phyloP scores from a whole-genome alignment of 2,888 invertebrate genomes.

The Napeogenes inachia region DNA sequence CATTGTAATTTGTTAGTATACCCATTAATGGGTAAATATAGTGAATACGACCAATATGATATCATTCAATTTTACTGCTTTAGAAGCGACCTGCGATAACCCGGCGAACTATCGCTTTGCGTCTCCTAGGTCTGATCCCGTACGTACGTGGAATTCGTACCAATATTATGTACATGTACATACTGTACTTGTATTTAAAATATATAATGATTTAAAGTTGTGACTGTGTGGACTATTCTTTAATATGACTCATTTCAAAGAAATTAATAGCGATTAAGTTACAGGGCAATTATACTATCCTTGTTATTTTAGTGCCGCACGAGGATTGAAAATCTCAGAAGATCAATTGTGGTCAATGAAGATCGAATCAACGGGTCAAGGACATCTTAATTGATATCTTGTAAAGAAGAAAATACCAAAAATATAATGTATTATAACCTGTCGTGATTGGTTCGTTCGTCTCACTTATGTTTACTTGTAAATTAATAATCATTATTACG shows the following conservation, averaged over 20 bases:
- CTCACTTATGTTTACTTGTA: constrained; percentile 14
- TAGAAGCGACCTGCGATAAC: constrained; percentile 73
- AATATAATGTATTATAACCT: constrained; percentile 17
- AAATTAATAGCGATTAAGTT: constrained; percentile 23
- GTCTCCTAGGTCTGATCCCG: constrained; percentile 63
- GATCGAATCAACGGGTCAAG: constrained; percentile 64
- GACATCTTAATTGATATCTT: constrained; percentile 58
- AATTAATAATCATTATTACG: constrained; percentile 27
- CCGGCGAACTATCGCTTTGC: constrained; percentile 62
- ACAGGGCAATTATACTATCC: constrained; percentile 27
- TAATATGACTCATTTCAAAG: constrained; percentile 30
- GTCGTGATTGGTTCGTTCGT: constrained; percentile 12
- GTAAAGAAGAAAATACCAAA: constrained; percentile 17
- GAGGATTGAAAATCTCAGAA: constrained; percentile 51
- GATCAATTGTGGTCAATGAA: constrained; percentile 69
- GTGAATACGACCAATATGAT: constrained; percentile 66
- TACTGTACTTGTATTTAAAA: too few relatives aligned
- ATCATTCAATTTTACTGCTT: constrained; percentile 77
- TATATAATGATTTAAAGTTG: not conserved
- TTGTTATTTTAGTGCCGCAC: constrained; percentile 11
- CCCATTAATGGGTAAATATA: constrained; percentile 70
- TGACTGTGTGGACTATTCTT: constrained; percentile 19
- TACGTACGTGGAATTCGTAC: constrained; percentile 39
- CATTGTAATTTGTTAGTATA: constrained; percentile 62
- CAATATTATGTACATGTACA: not conserved